Evolutionary conservation across 2,797 vertebrate species (phyloP).

Genomic region (Propithecus deckenii): DNA sequence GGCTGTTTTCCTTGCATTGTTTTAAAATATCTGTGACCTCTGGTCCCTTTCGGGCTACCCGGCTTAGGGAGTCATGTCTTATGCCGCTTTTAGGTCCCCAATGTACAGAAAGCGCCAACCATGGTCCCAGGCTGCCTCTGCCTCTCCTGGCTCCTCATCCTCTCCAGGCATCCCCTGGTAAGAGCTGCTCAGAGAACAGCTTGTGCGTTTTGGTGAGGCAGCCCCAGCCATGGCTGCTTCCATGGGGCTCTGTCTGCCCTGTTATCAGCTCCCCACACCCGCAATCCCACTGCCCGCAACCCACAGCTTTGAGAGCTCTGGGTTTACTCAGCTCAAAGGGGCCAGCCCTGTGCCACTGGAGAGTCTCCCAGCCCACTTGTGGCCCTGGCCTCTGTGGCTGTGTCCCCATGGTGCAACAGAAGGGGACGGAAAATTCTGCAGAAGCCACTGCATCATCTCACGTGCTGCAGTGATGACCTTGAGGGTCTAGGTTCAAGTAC

Average conservation of each 20-base stretch:
- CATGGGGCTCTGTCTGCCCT: too few relatives aligned
- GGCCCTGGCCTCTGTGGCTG: neutral
- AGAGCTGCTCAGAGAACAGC: constrained; percentile 41
- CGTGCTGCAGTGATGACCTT: neutral
- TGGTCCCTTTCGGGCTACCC: constrained; percentile 73
- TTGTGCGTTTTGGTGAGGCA: constrained; percentile 1
- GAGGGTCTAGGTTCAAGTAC: neutral
- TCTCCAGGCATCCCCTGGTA: neutral
- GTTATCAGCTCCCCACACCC: neutral
- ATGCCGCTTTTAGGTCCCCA: constrained; percentile 57
- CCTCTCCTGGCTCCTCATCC: neutral
- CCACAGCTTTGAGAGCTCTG: neutral
- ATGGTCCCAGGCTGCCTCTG: neutral
- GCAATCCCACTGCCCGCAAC: neutral
- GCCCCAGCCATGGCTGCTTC: neutral
- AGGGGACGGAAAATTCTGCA: neutral
- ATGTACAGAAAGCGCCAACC: constrained; percentile 64
- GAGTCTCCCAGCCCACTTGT: neutral
- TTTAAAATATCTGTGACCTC: constrained; percentile 80
- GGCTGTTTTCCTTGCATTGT: constrained; percentile 82
- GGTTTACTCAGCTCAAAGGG: neutral
- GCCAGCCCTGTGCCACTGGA: neutral
- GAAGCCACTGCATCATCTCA: too few relatives aligned
- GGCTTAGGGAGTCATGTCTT: constrained; percentile 71
- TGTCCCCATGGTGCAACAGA: neutral